These are phyloP conservation scores for Coendou prehensilis DNA, from an alignment of 2,797 vertebrate species.

Conservation along the genomic window DNA sequence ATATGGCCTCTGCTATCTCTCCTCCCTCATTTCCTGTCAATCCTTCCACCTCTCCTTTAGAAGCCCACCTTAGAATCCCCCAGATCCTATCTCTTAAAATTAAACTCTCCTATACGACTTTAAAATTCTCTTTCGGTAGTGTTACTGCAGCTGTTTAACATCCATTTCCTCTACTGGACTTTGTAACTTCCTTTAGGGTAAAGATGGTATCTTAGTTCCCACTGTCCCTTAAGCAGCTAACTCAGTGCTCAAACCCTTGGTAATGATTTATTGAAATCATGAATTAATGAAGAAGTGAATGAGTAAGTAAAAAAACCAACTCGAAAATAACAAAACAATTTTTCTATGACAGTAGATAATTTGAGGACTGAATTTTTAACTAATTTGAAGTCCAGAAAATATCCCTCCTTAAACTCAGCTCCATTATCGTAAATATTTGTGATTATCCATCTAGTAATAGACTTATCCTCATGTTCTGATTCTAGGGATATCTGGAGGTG, in stretches of 20 bases:
- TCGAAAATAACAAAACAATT: neutral
- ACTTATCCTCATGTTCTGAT: neutral
- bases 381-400: neutral
- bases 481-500: neutral
- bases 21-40: neutral
- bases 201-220: neutral
- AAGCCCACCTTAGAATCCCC: neutral
- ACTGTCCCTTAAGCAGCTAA: neutral
- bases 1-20: neutral
- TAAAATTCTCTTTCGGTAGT: neutral
- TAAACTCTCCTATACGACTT: neutral
- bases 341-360: neutral
- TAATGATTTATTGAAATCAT: neutral
- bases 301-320: neutral
- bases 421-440: constrained; percentile 25
- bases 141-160: neutral
- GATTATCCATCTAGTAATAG: neutral
- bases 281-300: neutral
- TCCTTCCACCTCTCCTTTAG: neutral
- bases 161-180: neutral
- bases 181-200: neutral
- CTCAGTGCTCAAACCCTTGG: neutral
- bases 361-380: neutral
- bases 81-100: neutral
- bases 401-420: neutral